These are phyloP conservation scores for Chirona hameri DNA, from an alignment of 2,888 invertebrate species.

Conservation along the genomic window DNA sequence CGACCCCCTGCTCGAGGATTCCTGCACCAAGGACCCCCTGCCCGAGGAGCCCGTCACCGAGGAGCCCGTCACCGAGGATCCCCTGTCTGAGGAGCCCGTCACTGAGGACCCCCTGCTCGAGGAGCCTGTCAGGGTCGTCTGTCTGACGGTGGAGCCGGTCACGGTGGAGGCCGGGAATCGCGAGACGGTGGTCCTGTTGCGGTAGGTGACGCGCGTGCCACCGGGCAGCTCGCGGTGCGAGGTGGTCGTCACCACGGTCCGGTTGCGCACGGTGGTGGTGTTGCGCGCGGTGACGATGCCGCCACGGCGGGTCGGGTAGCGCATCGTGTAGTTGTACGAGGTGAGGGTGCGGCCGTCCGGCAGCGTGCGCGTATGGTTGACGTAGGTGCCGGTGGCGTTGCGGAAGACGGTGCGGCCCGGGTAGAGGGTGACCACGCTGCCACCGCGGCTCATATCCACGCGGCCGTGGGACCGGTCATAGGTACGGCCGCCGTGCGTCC, in stretches of 20 bases:
- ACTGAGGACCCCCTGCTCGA: too few species aligned
- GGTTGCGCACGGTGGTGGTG: conserved; percentile 7
- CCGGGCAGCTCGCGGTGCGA: not conserved
- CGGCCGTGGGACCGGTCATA: conserved; percentile 1
- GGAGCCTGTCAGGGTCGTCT: too few species aligned
- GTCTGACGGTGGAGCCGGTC: too few species aligned
- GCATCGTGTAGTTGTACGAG: not conserved
- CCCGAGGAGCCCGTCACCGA: not conserved
- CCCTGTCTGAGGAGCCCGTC: too few species aligned
- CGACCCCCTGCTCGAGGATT: too few species aligned
- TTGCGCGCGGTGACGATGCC: conserved; percentile 14
- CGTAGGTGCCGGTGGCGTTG: conserved; percentile 28
- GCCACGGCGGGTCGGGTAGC: not conserved
- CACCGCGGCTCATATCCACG: not conserved
- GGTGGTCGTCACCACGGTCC: conserved; percentile 12
- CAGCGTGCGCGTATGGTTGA: conserved; percentile 10
- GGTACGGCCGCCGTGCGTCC: not conserved
- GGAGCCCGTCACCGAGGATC: not conserved
- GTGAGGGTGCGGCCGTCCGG: conserved; percentile 1
- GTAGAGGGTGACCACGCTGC: not conserved
- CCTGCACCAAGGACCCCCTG: not conserved
- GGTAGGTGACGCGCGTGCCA: not conserved
- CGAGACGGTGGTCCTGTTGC: not conserved
- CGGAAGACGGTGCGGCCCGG: conserved; percentile 30
- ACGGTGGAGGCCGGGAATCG: not conserved